Percentiles rank a stretch among this genome's conserved stretches.
These are phyloP conservation scores for Chloropsis cyanopogon DNA, from an alignment of 2,113 vertebrate genomes.

Conservation along the genomic window DNA sequence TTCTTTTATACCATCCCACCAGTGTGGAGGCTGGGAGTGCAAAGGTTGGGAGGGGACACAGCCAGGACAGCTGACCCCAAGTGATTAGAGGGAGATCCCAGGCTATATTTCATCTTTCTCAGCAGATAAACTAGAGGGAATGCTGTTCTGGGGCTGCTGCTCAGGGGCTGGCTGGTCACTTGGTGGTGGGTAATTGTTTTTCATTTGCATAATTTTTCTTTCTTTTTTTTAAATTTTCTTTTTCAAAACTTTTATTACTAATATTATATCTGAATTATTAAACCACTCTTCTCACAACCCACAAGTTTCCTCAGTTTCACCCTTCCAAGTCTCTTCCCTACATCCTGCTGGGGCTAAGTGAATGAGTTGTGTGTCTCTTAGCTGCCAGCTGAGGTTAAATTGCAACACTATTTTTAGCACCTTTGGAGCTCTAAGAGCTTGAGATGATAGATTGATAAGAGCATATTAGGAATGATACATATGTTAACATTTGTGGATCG, in stretches of 20 bases:
- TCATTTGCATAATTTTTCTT: background rate
- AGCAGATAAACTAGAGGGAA: background rate
- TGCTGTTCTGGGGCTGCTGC: background rate
- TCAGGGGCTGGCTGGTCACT: background rate
- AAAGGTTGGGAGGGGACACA: background rate
- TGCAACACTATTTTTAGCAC: background rate
- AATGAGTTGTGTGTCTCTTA: background rate
- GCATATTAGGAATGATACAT: background rate
- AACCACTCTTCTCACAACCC: background rate
- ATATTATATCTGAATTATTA: background rate
- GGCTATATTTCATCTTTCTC: background rate
- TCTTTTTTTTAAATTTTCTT: background rate
- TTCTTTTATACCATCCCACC: background rate
- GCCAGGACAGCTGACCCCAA: background rate
- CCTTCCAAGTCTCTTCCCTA: background rate
- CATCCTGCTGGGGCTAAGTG: too few species aligned
- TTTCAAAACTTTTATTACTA: background rate
- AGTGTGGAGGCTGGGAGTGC: background rate
- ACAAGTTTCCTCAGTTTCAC: background rate
- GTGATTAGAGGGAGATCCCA: background rate
- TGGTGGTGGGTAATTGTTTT: background rate
- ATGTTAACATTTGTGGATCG: background rate
- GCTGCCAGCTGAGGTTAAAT: background rate
- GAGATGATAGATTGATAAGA: background rate
- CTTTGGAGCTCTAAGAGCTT: rapidly evolving